These are phyloP conservation scores for Dolichallabes microphthalmus DNA, from an alignment of 2,113 vertebrate species.

Conservation along the genomic window DNA sequence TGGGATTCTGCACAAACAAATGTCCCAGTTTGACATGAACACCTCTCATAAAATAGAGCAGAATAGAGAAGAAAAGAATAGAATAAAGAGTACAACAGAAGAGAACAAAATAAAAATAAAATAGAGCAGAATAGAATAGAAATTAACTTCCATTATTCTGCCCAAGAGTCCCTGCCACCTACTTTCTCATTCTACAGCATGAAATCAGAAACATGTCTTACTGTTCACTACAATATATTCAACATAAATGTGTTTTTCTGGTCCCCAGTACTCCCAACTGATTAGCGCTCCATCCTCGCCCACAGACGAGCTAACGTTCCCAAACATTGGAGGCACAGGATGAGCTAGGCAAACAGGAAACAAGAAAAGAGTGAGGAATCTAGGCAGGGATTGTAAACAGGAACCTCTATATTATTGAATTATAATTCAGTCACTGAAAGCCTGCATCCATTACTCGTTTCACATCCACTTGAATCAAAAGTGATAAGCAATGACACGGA, in stretches of 20 bases:
- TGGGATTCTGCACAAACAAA: no score
- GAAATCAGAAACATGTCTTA: constrained; percentile 76
- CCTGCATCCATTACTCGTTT: neutral
- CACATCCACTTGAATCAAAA: neutral
- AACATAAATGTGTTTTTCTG: constrained; percentile 87
- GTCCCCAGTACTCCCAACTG: constrained; percentile 94
- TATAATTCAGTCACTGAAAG: neutral
- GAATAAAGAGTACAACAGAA: neutral
- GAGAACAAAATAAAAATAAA: neutral
- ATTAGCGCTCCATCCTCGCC: constrained; percentile 84
- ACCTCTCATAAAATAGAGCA: neutral
- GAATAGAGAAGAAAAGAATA: neutral
- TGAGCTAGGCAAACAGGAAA: constrained; percentile 81
- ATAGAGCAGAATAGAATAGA: neutral
- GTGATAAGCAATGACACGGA: neutral
- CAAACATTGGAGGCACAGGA: constrained; percentile 78
- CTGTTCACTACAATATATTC: constrained; percentile 90
- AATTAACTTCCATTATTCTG: neutral
- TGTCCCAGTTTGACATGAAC: no score
- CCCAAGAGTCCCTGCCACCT: constrained; percentile 61
- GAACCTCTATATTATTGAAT: neutral
- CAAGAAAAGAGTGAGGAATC: constrained; percentile 71
- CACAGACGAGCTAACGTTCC: constrained; percentile 81
- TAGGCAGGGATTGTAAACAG: constrained; percentile 38
- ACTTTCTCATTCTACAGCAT: constrained; percentile 12